Percentiles rank a stretch among this genome's conserved stretches.
Evolutionary conservation across 2,888 invertebrate genomes (phyloP).

Genomic region (Fragum fragum): DNA sequence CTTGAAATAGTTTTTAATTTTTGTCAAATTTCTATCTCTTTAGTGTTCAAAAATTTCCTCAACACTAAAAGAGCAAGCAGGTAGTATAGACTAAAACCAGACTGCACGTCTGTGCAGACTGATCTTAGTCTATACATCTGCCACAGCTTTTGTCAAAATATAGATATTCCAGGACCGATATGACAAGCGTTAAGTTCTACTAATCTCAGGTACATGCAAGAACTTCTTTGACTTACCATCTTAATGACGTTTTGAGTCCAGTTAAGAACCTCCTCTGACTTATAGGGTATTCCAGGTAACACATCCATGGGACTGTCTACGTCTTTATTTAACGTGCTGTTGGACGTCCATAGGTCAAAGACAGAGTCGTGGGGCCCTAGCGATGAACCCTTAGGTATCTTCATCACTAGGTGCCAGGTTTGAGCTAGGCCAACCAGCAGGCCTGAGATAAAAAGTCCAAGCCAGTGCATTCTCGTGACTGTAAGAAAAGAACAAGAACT

Average conservation of each 20-base stretch:
- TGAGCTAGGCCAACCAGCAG: conserved; percentile 10
- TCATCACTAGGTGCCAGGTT: conserved; percentile 66
- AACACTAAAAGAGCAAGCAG: too few species aligned
- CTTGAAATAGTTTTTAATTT: too few species aligned
- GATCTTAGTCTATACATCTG: too few species aligned
- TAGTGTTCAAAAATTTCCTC: too few species aligned
- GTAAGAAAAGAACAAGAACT: not conserved
- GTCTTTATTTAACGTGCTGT: conserved; percentile 55
- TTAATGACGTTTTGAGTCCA: conserved; percentile 56
- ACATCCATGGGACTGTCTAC: conserved; percentile 50
- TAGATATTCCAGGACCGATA: too few species aligned
- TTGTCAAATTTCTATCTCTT: too few species aligned
- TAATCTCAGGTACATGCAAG: too few species aligned
- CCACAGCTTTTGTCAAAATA: too few species aligned
- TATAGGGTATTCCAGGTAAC: conserved; percentile 57
- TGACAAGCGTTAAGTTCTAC: too few species aligned
- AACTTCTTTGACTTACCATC: too few species aligned
- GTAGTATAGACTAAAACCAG: too few species aligned
- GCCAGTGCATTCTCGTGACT: not conserved
- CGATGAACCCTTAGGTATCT: conserved; percentile 52
- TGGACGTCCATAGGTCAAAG: conserved; percentile 64
- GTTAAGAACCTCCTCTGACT: conserved; percentile 49
- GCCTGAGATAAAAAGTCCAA: not conserved
- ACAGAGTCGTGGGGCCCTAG: conserved; percentile 40
- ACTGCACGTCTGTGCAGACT: too few species aligned